Base-by-base conservation (phyloP, 2,113 vertebrate species). In the Nothocercus julius region DNA sequence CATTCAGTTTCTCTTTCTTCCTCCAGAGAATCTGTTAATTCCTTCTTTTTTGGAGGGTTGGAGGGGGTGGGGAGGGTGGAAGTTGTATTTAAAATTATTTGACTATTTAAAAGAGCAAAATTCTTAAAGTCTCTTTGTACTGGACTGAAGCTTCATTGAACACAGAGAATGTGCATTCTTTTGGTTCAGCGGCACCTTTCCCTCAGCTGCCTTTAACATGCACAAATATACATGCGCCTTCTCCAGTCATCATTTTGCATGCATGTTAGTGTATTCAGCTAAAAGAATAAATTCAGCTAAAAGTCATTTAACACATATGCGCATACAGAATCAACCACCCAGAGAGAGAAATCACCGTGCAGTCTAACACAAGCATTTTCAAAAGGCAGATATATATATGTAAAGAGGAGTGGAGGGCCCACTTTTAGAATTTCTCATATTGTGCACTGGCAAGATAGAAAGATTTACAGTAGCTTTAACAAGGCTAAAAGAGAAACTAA, bases 301-400 rank as follows among this genome's bases (percentile, higher is more conserved):
- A 87, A 18, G 2, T 28, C 5, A 19, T 78, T 87, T 85, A 32
- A 77, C 16, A 38, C 9, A 7, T 10, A 51, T 1, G 0, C 45
- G 6, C 7, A 27, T 22, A 14, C 3, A 40, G 25, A 63, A 63
- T 45, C 0, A 0, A 27, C 40, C 11, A 58, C 9, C 2, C 47
- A 51, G 38, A 56, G 14, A n/a, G 3, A 59, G 30, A 84, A 82
- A 16, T 24, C 11, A 32, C 0, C 34, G 56, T 67, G 32, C 17
- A 27, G 21, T 32, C 10, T 5, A 90, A 61, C 19, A 66, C 6
- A 79, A 79, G 54, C 7, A 59, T 4, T 95, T 89, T n/a, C 12
- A 63, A 32, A 85, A 88, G 9, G 76, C 36, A 59, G 44, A 38
- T 34, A 73, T 20, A 4, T 1, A 0, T 16, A 2, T n/a, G 19